Evolutionary conservation across 2,888 invertebrate genomes (phyloP).

Genomic region (Chymomyza procnemis): DNA sequence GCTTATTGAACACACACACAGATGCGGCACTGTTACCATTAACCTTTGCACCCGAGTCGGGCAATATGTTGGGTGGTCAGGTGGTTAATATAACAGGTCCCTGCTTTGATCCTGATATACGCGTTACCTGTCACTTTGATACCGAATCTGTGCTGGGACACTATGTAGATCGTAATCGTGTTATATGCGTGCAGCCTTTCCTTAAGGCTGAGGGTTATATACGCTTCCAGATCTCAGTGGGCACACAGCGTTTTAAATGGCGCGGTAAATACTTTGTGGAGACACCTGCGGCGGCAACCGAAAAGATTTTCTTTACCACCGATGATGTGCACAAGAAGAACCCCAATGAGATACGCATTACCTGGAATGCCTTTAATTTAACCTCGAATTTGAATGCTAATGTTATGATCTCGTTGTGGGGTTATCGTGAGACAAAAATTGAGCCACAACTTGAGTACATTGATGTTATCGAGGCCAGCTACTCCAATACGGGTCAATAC

Average conservation of each 20-base stretch:
- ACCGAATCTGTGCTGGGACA: slow-evolving; percentile 88
- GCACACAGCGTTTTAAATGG: slow-evolving; percentile 91
- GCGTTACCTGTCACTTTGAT: slow-evolving; percentile 91
- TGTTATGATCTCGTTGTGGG: slow-evolving; percentile 91
- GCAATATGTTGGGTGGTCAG: slow-evolving; percentile 98
- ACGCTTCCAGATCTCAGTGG: slow-evolving; percentile 90
- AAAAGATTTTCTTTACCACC: slow-evolving; percentile 89
- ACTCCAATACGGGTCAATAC: slow-evolving; percentile 85
- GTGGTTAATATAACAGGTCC: slow-evolving; percentile 98
- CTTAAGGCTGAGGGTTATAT: slow-evolving; percentile 93
- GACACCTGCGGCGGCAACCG: slow-evolving; percentile 91
- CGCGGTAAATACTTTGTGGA: slow-evolving; percentile 94
- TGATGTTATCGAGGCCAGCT: slow-evolving; percentile 84
- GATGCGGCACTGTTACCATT: slow-evolving; percentile 89
- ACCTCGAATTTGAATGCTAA: slow-evolving; percentile 88
- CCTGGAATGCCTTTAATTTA: slow-evolving; percentile 92
- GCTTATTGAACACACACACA: slow-evolving; percentile 71
- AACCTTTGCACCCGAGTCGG: slow-evolving; percentile 95
- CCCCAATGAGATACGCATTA: slow-evolving; percentile 87
- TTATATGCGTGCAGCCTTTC: slow-evolving; percentile 92
- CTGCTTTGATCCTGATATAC: slow-evolving; percentile 88
- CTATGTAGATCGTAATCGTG: slow-evolving; percentile 88
- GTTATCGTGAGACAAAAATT: slow-evolving; percentile 91
- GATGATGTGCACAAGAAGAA: slow-evolving; percentile 85
- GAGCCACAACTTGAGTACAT: slow-evolving; percentile 89